Conservation (phyloP, 2,888 invertebrate species). For the Thumatha senex region DNA sequence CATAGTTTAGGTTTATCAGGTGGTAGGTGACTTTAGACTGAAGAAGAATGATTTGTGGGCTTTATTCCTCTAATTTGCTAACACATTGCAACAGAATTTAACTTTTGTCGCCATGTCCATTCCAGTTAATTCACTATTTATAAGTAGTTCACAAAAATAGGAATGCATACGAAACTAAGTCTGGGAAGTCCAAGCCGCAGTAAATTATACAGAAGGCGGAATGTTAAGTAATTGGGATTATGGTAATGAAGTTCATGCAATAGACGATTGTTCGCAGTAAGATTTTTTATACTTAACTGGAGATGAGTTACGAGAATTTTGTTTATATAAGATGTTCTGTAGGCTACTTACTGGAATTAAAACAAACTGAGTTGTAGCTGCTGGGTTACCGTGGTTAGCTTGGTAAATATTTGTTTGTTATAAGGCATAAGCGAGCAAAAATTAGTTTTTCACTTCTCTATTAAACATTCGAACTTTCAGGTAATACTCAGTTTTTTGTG, state of each 20-base stretch:
- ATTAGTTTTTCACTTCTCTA: no score
- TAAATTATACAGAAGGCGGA: constrained; percentile 34
- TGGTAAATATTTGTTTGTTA: no score
- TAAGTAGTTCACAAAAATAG: constrained; percentile 18
- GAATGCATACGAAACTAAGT: constrained; percentile 29
- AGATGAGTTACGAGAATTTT: constrained; percentile 38
- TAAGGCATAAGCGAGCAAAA: no score
- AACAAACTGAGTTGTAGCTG: constrained; percentile 18
- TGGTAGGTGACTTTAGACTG: no score
- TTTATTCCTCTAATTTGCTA: no score
- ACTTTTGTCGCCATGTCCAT: not conserved
- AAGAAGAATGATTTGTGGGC: no score
- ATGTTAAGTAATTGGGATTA: constrained; percentile 51
- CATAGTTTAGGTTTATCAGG: no score
- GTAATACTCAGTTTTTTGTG: no score
- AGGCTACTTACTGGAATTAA: constrained; percentile 38
- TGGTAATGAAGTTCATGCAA: constrained; percentile 46
- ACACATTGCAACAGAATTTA: no score
- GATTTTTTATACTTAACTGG: constrained; percentile 42
- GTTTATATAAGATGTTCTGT: constrained; percentile 24
- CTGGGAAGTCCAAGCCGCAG: constrained; percentile 14
- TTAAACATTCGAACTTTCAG: no score
- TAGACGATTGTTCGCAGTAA: constrained; percentile 29
- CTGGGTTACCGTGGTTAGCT: not conserved
- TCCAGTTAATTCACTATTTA: constrained; percentile 10